A percentile compares a stretch with the other conserved stretches of the same genome.
phyloP scores from a whole-genome alignment of 2,113 vertebrate genomes.

The Urocynchramus pylzowi region DNA sequence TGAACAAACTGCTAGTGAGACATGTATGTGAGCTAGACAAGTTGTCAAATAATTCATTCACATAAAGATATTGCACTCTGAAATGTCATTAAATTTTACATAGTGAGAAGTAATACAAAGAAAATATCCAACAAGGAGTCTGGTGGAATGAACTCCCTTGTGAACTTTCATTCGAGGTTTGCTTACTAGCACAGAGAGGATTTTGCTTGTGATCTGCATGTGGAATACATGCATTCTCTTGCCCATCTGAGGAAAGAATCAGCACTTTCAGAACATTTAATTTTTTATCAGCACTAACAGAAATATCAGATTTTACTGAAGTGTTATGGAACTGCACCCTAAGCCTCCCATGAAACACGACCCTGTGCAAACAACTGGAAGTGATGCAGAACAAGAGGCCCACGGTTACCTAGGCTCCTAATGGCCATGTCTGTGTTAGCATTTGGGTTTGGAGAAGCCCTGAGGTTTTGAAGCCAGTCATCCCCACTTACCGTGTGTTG shows the following conservation, averaged over 20 bases:
- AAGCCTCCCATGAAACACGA: background rate
- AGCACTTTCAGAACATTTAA: background rate
- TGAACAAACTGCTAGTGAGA: background rate
- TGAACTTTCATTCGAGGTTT: background rate
- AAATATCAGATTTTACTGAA: background rate
- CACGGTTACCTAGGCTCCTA: background rate
- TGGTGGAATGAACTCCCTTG: background rate
- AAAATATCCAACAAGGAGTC: background rate
- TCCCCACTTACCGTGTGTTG: accelerated
- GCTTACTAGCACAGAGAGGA: background rate
- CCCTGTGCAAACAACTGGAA: background rate
- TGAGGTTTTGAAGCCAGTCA: background rate
- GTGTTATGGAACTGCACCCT: background rate
- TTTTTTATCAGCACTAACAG: background rate
- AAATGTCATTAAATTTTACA: background rate
- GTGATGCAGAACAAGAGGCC: background rate
- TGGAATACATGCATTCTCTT: background rate
- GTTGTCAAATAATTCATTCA: background rate
- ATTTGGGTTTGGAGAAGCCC: background rate
- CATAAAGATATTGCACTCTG: background rate
- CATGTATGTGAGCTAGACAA: background rate
- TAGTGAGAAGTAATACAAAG: background rate
- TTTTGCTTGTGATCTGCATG: background rate
- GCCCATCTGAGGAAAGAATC: background rate
- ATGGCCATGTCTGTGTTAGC: background rate